Base-by-base conservation (phyloP, 2,797 vertebrate species). In the Muscicapa comitata region DNA sequence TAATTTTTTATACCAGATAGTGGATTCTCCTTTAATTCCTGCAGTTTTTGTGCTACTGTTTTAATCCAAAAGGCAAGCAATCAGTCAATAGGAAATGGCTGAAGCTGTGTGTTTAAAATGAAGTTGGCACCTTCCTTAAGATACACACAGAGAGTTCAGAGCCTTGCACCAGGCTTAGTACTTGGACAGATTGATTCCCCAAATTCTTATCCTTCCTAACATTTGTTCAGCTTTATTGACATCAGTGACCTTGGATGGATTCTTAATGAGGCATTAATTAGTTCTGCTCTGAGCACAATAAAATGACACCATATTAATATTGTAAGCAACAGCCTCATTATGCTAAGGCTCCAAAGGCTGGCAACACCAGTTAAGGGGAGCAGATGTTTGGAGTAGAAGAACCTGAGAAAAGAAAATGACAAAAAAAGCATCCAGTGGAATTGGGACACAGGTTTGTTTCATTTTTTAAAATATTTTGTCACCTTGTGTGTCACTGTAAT, bases 261-360 rank as follows among this genome's bases (percentile, higher is more conserved):
- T 76, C 38, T 82, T 87, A 93, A 92, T 89, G 86, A 73, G 33
- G 16, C 20, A 54, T 73, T 81, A 84, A 87, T 94, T 92, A 78
- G 38, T 45, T 76, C 48, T 73, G 4, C 50, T 86, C n/a, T 88
- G 53, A 83, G 29, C 43, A 89, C 33, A 79, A 75, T 53, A 84
- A 91, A 87, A 87, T 57, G 29, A 75, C 7, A 51, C 26, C 9
- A 13, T 62, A 81, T 42, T 70, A 81, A 94, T 91, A 85, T 45
- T 9, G 2, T 70, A 62, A 88, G 25, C 35, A 86, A 47, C 28
- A 93, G 16, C 4, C 11, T 89, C 33, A 40, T 26, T 66, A 13
- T 37, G 26, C 26, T 79, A 85, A 54, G 18, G 20, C 6, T 85
- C 8, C 8, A 57, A 77, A 76, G 2, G 6, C 72, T 94, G 76